These are phyloP conservation scores for Copsychus sechellarum DNA, from an alignment of 2,113 vertebrate species.

Conservation along the genomic window DNA sequence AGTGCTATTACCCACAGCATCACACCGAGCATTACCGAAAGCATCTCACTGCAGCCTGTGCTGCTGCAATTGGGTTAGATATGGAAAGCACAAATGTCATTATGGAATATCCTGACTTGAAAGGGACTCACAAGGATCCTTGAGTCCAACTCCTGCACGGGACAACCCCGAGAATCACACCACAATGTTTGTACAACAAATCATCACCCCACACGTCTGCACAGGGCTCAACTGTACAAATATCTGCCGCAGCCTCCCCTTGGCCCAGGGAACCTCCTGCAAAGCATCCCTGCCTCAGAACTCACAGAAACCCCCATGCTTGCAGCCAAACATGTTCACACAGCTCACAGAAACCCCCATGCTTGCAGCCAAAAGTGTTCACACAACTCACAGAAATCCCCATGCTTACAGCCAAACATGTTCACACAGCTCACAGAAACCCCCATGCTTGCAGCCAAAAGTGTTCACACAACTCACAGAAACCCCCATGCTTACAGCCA, in stretches of 20 bases:
- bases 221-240: background rate
- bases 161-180: background rate
- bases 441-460: background rate
- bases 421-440: background rate
- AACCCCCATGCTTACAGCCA: background rate
- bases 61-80: accelerated
- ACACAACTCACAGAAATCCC: background rate
- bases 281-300: background rate
- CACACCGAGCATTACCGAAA: background rate
- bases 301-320: background rate
- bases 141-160: background rate
- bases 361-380: background rate
- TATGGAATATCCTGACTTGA: background rate
- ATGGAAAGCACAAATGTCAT: background rate
- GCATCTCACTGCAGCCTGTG: background rate
- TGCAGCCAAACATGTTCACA: background rate
- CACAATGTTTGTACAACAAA: background rate
- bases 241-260: background rate
- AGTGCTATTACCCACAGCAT: background rate
- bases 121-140: background rate
- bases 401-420: accelerated
- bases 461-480: background rate
- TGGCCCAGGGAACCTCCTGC: background rate
- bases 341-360: background rate
- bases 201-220: background rate